Percentiles rank a stretch among this genome's conserved stretches.
phyloP scores from a whole-genome alignment of 2,113 vertebrate species.

The Hipposideros armiger region DNA sequence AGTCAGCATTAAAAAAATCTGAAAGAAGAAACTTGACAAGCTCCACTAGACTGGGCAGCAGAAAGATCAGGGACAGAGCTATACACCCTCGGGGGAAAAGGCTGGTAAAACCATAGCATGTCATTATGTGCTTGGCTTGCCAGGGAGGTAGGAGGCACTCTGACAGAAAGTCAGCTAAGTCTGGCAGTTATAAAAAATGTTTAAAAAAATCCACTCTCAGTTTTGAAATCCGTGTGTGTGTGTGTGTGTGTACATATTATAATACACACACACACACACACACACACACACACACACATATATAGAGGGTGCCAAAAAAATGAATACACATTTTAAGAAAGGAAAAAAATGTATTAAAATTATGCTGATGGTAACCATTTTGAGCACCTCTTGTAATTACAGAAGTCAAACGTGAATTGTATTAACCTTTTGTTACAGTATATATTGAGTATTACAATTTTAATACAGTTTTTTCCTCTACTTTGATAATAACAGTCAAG shows the following conservation, averaged over 20 bases:
- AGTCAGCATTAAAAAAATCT: constrained; percentile 38
- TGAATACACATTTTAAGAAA: too few relatives aligned
- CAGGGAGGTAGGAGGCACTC: background rate
- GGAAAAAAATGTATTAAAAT: too few relatives aligned
- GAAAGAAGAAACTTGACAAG: constrained; percentile 38
- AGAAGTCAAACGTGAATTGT: too few relatives aligned
- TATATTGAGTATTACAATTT: too few relatives aligned
- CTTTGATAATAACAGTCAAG: background rate
- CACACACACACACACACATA: too few relatives aligned
- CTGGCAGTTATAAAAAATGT: background rate
- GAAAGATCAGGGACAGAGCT: background rate
- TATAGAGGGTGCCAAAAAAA: too few relatives aligned
- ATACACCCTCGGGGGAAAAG: background rate
- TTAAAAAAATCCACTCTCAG: background rate
- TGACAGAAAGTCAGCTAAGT: background rate
- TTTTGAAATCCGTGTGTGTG: background rate
- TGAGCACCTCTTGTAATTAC: too few relatives aligned
- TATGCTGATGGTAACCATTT: too few relatives aligned
- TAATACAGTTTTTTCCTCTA: background rate
- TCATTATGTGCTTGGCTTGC: background rate
- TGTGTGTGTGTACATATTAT: too few relatives aligned
- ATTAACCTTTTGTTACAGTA: too few relatives aligned
- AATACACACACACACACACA: too few relatives aligned
- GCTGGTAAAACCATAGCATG: background rate
- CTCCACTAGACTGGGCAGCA: background rate